These are phyloP conservation scores for Labrus mixtus DNA, from an alignment of 2,113 vertebrate species.

Conservation along the genomic window DNA sequence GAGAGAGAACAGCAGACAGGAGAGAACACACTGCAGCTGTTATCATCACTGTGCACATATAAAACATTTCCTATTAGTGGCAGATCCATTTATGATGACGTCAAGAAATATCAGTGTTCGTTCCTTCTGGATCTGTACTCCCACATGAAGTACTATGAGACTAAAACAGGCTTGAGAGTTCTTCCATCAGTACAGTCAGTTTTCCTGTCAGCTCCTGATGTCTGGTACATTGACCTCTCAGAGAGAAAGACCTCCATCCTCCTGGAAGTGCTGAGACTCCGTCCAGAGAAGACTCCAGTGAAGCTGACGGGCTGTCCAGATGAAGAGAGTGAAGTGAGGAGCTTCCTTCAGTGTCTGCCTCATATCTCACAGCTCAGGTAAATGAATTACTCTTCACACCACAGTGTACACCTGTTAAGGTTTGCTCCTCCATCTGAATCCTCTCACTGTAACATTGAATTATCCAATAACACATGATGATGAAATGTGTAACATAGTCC, in stretches of 20 bases:
- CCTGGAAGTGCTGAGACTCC: slow-evolving; percentile 39
- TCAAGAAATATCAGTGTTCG: not conserved
- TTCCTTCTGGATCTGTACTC: slow-evolving; percentile 9
- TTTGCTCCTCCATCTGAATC: too few species aligned
- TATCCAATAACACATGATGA: too few species aligned
- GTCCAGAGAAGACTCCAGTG: slow-evolving; percentile 27
- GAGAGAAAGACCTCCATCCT: slow-evolving; percentile 37
- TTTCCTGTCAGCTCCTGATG: slow-evolving; percentile 25
- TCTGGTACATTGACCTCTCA: slow-evolving; percentile 18
- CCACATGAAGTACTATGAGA: slow-evolving; percentile 8
- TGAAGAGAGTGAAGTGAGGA: slow-evolving; percentile 38
- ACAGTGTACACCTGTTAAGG: too few species aligned
- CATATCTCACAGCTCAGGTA: slow-evolving; percentile 41
- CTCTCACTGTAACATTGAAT: too few species aligned
- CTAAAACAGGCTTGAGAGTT: not conserved
- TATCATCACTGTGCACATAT: slow-evolving; percentile 18
- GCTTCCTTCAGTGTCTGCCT: slow-evolving; percentile 39
- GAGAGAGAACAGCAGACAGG: slow-evolving; percentile 26
- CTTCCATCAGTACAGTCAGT: slow-evolving; percentile 11
- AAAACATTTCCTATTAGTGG: too few species aligned
- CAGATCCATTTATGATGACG: too few species aligned
- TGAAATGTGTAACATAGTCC: too few species aligned
- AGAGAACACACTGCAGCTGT: slow-evolving; percentile 23
- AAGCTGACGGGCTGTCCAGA: not conserved
- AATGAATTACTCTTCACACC: not conserved